Evolutionary conservation across 2,113 vertebrate genomes (phyloP), one percentile per base, ranked within the genome.

Genomic region (Leptobrachium leishanense): DNA sequence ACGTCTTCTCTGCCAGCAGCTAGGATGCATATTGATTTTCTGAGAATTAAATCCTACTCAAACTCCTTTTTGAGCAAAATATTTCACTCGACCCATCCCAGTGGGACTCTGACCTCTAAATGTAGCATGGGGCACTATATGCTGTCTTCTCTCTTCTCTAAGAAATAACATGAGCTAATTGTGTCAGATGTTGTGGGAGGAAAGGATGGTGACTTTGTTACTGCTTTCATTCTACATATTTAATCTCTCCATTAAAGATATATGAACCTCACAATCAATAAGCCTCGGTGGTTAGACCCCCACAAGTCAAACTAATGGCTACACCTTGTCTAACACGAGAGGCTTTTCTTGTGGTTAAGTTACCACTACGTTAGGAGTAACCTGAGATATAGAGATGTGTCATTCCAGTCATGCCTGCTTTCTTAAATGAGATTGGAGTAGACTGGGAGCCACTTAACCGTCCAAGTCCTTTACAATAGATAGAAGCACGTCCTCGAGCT

Each of bases 171-270:
- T 53, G 57, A 81, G 43, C 71, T 62, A 64, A 57, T 42, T 68
- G 64, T 81, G 54, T 74, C 64, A 80, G 66, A 59, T 40, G 71
- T 42, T n/a, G 50, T 12, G 64, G 71, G 54, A 62, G 43, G 62
- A 67, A 7, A 43, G 13, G 41, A 57, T 43, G 5, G 64, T 50
- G 78, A 20, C 42, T 46, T 94, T 50, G 20, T 31, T 31, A 31
- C 89, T 94, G 92, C 94, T 97, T 97, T 93, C 96, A 95, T 95
- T 97, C 96, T 94, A 96, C 95, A 95, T 95, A 96, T 97, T 97
- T 96, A 98, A 97, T 96, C 94, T 96, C 92, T 94, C 96, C 96
- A 97, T 98, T 96, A 98, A 98, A 98, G 93, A 98, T 98, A 97
- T 95, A 99, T 98, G 96, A 98, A 96, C 94, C 92, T 92, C 90